Evolutionary conservation across 1,140 invertebrate species (phyloP), one percentile per base, ranked within the genome.

Genomic region (Phthorimaea operculella): DNA sequence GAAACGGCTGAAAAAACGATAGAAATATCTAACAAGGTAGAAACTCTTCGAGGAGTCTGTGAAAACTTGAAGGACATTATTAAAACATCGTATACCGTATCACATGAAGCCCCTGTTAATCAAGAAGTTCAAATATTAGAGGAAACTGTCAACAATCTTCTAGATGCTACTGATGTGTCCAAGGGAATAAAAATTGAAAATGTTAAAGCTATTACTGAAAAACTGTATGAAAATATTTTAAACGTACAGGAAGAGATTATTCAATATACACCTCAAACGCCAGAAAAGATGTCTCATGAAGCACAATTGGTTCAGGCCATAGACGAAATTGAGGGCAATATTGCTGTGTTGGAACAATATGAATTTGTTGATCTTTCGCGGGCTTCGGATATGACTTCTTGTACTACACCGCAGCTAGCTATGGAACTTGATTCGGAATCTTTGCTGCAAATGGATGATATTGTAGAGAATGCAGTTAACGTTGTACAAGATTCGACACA

Each of bases 341-440:
- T 81, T 51, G 68, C 68, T 50, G 60, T 68, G 21, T 69, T 83
- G 55, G 67, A 77, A 66, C 59, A 72, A 53, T 73, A 68, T 57
- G 66, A 72, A 51, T 78, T 75, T 52, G 60, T 76, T 12, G 66
- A 74, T n/a, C 54, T 78, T 52, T 68, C 74, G 17, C 51, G 54
- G 56, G 60, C 53, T 33, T 74, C 66, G 48, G 63, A 71, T 12
- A 62, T 74, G 50, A 53, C 60, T 47, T 55, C 64, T 39, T 66
- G 63, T 54, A 52, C 58, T 17, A 58, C 65, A 7, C 54, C 63
- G 33, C 60, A 71, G 54, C 16, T 66, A 14, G 68, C 66, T 14
- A 45, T 59, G 9, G 66, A 70, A 63, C 52, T 69, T 42, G 68
- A 78, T 60, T 33, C 60, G 8, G 59, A 76, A 1, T 61, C 63